A percentile compares a stretch with the other conserved stretches of the same genome.
These are phyloP conservation scores for Boloria selene DNA, from an alignment of 2,888 invertebrate species.

Conservation along the genomic window DNA sequence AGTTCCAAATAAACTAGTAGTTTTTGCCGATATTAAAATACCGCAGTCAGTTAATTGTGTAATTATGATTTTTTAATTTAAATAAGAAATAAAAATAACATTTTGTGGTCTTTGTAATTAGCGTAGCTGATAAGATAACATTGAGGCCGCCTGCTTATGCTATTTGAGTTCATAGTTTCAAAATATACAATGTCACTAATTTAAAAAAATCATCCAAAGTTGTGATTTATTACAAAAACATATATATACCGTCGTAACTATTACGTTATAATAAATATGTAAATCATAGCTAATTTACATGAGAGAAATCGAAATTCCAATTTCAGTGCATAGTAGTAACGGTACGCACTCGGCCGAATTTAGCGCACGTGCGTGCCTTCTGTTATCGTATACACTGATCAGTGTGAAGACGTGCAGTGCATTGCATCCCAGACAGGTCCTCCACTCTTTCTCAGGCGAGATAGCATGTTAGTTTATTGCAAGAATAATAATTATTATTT, in stretches of 20 bases:
- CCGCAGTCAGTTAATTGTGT: constrained; percentile 48
- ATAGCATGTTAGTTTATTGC: background rate
- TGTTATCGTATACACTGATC: constrained; percentile 31
- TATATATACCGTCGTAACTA: background rate
- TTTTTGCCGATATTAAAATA: constrained; percentile 50
- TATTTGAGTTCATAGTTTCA: background rate
- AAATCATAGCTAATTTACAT: background rate
- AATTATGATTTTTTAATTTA: constrained; percentile 46
- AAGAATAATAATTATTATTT: background rate
- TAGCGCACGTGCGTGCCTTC: constrained; percentile 40
- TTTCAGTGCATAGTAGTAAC: constrained; percentile 45
- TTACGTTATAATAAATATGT: background rate
- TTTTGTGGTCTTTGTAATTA: constrained; percentile 42
- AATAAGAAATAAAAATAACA: constrained; percentile 38
- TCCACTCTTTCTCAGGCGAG: background rate
- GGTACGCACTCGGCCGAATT: constrained; percentile 44
- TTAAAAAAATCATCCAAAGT: background rate
- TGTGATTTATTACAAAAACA: background rate
- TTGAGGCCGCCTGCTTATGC: background rate
- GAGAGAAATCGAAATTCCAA: constrained; percentile 45
- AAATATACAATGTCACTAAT: background rate
- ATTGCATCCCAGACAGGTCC: constrained; percentile 5
- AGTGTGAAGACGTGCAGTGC: constrained; percentile 34
- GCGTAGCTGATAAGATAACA: constrained; percentile 36
- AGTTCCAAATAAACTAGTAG: constrained; percentile 26